These are phyloP conservation scores for Brachionus plicatilis DNA, from an alignment of 1,140 invertebrate species.

Conservation along the genomic window DNA sequence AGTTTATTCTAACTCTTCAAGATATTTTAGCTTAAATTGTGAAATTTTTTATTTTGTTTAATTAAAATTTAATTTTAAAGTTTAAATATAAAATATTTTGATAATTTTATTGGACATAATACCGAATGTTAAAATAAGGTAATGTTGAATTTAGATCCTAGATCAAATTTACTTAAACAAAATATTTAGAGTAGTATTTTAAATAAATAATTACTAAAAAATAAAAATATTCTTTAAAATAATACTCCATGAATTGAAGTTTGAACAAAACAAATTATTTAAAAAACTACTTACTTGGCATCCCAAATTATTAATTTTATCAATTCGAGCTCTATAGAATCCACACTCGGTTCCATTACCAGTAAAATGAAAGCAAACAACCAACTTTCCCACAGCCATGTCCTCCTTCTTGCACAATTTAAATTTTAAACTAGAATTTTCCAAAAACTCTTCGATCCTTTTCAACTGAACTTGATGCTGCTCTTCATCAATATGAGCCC, in stretches of 20 bases:
- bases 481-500: slow-evolving; percentile 31
- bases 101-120: too few relatives aligned
- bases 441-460: neutral
- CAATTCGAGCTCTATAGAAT: slow-evolving; percentile 11
- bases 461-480: neutral
- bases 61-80: too few relatives aligned
- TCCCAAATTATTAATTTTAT: neutral
- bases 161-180: too few relatives aligned
- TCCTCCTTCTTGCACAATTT: neutral
- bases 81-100: too few relatives aligned
- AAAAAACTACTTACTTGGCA: neutral
- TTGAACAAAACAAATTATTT: neutral
- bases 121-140: too few relatives aligned
- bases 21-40: too few relatives aligned
- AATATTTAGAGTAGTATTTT: too few relatives aligned
- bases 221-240: neutral
- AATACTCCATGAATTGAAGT: too few relatives aligned
- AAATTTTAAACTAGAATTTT: neutral
- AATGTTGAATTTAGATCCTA: too few relatives aligned
- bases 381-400: neutral
- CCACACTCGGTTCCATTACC: slow-evolving; percentile 3
- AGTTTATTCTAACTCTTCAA: too few relatives aligned
- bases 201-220: neutral
- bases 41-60: too few relatives aligned
- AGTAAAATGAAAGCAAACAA: slow-evolving; percentile 27